Evolutionary conservation across 1,140 invertebrate genomes (phyloP).

Genomic region (Hypothenemus hampei): DNA sequence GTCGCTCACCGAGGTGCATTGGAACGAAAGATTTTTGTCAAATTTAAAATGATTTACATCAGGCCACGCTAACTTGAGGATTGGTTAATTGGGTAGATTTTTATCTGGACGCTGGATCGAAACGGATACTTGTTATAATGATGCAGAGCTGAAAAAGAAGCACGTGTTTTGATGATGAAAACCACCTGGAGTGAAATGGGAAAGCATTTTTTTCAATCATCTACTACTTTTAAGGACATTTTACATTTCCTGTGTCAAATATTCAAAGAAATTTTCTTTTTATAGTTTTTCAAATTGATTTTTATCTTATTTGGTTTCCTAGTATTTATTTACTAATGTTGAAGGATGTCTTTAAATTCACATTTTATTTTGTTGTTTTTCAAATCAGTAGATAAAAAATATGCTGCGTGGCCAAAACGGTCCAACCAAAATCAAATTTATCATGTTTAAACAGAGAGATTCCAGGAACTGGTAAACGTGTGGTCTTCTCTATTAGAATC

Average conservation of each 20-base stretch:
- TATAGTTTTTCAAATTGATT: too few relatives aligned
- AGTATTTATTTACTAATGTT: too few relatives aligned
- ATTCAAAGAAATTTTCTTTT: too few relatives aligned
- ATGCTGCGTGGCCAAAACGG: too few relatives aligned
- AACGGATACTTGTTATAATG: constrained; percentile 19
- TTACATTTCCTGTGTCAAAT: too few relatives aligned
- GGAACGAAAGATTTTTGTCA: constrained; percentile 26
- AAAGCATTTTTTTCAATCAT: too few relatives aligned
- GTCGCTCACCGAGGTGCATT: constrained; percentile 19
- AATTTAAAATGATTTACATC: constrained; percentile 27
- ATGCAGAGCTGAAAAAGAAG: neutral
- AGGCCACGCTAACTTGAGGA: constrained; percentile 18
- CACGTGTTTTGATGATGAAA: neutral
- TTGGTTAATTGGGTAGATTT: constrained; percentile 25
- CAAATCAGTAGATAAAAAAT: too few relatives aligned
- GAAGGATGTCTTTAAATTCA: too few relatives aligned
- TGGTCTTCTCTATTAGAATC: constrained; percentile 27
- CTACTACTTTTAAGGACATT: too few relatives aligned
- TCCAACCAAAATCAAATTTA: constrained; percentile 7
- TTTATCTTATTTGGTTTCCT: too few relatives aligned
- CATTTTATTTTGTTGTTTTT: too few relatives aligned
- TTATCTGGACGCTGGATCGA: constrained; percentile 16
- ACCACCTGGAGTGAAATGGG: too few relatives aligned
- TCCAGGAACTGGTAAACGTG: constrained; percentile 26
- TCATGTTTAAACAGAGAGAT: constrained; percentile 2